These are phyloP conservation scores for Esox lucius DNA, from an alignment of 2,797 vertebrate species.

Conservation along the genomic window DNA sequence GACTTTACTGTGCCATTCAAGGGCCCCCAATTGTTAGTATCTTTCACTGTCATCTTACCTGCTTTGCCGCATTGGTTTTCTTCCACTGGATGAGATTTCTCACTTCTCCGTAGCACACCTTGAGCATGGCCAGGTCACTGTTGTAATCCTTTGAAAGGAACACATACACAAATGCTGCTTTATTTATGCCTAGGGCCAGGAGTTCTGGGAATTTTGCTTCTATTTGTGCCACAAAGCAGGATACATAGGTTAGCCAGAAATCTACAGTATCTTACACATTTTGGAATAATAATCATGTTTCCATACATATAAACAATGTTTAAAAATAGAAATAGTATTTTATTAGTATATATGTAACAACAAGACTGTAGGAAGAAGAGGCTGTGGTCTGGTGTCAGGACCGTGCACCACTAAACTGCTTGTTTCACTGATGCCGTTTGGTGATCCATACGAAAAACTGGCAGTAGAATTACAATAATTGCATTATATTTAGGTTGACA, in stretches of 20 bases:
- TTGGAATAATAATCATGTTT: neutral
- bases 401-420: neutral
- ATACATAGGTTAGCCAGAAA: neutral
- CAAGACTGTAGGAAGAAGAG: no score
- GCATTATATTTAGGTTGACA: no score
- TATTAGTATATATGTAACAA: no score
- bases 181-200: neutral
- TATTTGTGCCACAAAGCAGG: neutral
- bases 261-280: neutral
- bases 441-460: neutral
- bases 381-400: no score
- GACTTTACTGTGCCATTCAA: no score
- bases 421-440: neutral
- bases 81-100: conserved; percentile 52
- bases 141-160: conserved; percentile 40
- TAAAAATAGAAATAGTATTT: no score
- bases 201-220: no score
- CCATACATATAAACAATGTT: no score
- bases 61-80: neutral
- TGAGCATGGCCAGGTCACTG: conserved; percentile 50
- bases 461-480: neutral
- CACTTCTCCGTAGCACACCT: conserved; percentile 64
- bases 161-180: neutral
- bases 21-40: no score
- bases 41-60: conserved; percentile 20